These are phyloP conservation scores for Polypterus senegalus DNA, from an alignment of 2,113 vertebrate genomes.

Conservation along the genomic window DNA sequence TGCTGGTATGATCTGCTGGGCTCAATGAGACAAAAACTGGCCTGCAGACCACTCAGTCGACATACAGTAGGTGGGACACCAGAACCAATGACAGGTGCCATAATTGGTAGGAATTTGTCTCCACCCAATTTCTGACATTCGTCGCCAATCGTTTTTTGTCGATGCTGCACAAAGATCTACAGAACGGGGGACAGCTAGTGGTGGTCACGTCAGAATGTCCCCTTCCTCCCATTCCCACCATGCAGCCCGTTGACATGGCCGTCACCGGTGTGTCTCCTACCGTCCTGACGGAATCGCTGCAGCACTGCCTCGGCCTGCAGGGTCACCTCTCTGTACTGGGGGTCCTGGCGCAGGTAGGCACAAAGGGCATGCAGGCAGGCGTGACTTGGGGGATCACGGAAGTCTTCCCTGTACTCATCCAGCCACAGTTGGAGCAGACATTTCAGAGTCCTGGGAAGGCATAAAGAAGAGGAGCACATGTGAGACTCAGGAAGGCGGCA, in stretches of 20 bases:
- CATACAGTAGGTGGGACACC: no score
- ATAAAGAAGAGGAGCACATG: not conserved
- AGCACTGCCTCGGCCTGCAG: conserved; percentile 47
- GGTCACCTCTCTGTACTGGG: conserved; percentile 36
- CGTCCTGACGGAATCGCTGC: conserved; percentile 40
- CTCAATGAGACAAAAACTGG: no score
- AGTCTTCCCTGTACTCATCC: conserved; percentile 63
- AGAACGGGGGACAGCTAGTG: not conserved
- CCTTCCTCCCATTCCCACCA: no score
- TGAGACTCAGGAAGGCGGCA: not conserved
- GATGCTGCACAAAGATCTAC: no score
- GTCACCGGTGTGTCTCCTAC: conserved; percentile 18
- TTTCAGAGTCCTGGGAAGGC: conserved; percentile 38
- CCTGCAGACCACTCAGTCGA: no score
- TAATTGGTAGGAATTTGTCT: no score
- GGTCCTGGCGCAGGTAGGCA: conserved; percentile 41
- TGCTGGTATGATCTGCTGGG: no score
- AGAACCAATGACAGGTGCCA: no score
- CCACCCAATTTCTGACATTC: no score
- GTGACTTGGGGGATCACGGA: conserved; percentile 57
- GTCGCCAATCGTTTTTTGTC: no score
- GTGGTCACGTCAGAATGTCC: not conserved
- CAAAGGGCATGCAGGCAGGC: conserved; percentile 37
- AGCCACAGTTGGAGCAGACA: conserved; percentile 60
- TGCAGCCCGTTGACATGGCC: no score